Percentiles rank a stretch among this genome's conserved stretches.
phyloP scores from a whole-genome alignment of 1,140 invertebrate genomes.

The Drosophila ironensis region DNA sequence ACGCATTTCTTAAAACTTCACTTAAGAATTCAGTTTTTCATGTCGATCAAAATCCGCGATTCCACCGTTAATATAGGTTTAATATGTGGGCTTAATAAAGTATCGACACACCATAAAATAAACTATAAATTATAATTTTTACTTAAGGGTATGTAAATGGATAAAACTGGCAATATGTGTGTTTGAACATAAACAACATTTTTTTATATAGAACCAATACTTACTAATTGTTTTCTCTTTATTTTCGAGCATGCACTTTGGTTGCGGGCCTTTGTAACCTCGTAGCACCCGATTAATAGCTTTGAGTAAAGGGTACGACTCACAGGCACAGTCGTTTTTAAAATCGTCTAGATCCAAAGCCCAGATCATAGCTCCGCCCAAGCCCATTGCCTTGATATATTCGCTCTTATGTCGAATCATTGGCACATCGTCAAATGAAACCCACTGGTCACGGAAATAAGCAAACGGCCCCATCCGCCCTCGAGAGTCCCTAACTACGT shows the following conservation, averaged over 20 bases:
- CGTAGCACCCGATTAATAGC: slow-evolving; percentile 90
- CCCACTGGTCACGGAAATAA: slow-evolving; percentile 90
- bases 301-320: slow-evolving; percentile 89
- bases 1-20: too few species aligned
- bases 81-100: too few species aligned
- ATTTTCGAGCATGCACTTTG: slow-evolving; percentile 64
- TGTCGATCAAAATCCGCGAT: too few species aligned
- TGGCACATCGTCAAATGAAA: slow-evolving; percentile 90
- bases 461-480: slow-evolving; percentile 90
- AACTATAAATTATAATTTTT: too few species aligned
- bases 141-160: too few species aligned
- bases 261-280: slow-evolving; percentile 83
- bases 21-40: too few species aligned
- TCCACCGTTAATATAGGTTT: too few species aligned
- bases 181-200: not conserved
- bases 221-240: slow-evolving; percentile 64
- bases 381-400: slow-evolving; percentile 88
- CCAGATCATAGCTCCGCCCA: slow-evolving; percentile 95
- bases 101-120: too few species aligned
- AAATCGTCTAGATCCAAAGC: slow-evolving; percentile 90
- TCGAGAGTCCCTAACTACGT: slow-evolving; percentile 86
- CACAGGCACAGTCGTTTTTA: slow-evolving; percentile 89
- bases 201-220: too few species aligned
- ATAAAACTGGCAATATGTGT: not conserved
- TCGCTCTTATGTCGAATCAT: slow-evolving; percentile 89